Conservation (phyloP, 2,113 vertebrate species). For the Lamprologus callipterus region DNA sequence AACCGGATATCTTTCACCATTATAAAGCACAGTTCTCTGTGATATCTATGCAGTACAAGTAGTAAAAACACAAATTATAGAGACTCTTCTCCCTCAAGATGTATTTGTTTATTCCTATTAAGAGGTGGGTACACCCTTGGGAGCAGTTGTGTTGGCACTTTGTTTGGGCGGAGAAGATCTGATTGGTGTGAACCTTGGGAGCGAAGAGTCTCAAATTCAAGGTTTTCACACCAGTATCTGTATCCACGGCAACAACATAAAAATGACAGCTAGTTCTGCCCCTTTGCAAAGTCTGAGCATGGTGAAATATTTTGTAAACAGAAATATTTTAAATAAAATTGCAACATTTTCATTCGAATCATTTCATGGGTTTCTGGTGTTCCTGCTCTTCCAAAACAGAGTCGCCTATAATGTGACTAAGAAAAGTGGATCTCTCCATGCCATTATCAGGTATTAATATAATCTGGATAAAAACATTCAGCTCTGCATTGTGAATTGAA, state of each 20-base stretch:
- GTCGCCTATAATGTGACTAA: neutral
- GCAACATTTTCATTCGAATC: neutral
- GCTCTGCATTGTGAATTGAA: slow-evolving; percentile 13
- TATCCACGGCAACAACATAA: slow-evolving; percentile 5
- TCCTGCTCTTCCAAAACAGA: neutral
- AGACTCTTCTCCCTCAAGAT: neutral
- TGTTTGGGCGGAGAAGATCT: neutral
- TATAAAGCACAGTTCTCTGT: neutral
- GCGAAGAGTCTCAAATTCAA: neutral
- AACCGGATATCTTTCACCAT: neutral
- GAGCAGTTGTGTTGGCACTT: neutral
- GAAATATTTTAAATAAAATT: neutral
- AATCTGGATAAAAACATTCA: neutral
- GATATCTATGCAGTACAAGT: neutral
- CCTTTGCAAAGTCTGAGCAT: neutral
- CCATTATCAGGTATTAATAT: neutral
- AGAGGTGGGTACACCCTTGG: neutral
- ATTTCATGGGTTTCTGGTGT: neutral
- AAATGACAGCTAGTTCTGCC: neutral
- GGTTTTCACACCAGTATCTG: neutral
- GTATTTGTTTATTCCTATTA: neutral
- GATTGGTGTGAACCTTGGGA: neutral
- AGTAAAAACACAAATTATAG: neutral
- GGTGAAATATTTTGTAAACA: neutral
- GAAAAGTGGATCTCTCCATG: neutral